phyloP scores from a whole-genome alignment of 2,797 vertebrate species.

The Chelmon rostratus region DNA sequence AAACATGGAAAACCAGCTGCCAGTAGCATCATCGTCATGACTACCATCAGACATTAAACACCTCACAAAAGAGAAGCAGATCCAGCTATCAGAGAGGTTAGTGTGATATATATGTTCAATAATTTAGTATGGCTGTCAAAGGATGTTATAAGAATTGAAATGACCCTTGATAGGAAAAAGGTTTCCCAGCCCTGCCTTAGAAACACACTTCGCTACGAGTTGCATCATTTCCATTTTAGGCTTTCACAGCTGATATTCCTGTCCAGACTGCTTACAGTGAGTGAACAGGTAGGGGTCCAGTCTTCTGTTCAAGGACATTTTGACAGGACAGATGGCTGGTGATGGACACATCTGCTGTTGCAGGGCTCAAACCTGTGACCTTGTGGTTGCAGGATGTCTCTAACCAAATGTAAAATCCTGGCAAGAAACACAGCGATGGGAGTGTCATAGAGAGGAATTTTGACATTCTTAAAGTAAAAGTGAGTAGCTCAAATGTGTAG shows the following conservation, averaged over 20 bases:
- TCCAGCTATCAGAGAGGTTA: too few species aligned
- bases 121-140: too few species aligned
- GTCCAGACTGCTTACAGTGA: conserved; percentile 47
- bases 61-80: too few species aligned
- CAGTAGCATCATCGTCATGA: too few species aligned
- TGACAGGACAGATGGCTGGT: conserved; percentile 75
- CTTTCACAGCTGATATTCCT: conserved; percentile 41
- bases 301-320: conserved; percentile 68
- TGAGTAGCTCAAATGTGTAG: conserved; percentile 3
- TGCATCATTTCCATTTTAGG: conserved; percentile 43
- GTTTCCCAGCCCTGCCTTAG: too few species aligned
- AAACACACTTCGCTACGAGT: neutral
- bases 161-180: too few species aligned
- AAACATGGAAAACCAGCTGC: too few species aligned
- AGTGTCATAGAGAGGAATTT: conserved; percentile 24
- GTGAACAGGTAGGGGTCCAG: conserved; percentile 63
- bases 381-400: conserved; percentile 66
- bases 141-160: too few species aligned
- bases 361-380: conserved; percentile 68
- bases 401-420: conserved; percentile 58
- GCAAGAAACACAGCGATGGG: conserved; percentile 33
- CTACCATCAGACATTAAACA: too few species aligned
- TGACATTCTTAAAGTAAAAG: neutral
- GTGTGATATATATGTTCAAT: too few species aligned
- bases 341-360: conserved; percentile 75